Conservation (phyloP, 2,797 vertebrate genomes). For the Triplophysa bombifrons region DNA sequence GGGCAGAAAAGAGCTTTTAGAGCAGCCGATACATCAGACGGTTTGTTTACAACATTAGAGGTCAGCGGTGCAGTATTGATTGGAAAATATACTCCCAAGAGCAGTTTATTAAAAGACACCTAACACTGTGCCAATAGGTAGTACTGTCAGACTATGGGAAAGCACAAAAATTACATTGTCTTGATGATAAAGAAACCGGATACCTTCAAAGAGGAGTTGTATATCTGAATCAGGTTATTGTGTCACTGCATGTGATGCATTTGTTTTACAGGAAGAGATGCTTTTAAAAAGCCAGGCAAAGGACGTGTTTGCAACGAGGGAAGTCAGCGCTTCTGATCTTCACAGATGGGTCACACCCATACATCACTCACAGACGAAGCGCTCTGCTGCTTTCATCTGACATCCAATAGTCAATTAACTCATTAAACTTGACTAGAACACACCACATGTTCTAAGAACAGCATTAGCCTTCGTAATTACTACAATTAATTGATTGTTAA, state of each 20-base stretch:
- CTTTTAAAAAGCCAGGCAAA: not conserved
- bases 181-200: conserved; percentile 29
- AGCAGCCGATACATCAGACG: conserved; percentile 45
- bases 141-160: conserved; percentile 23
- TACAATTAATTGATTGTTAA: not conserved
- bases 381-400: conserved; percentile 1
- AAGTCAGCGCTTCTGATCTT: conserved; percentile 1
- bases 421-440: not conserved
- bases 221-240: conserved; percentile 27
- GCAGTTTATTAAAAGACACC: conserved; percentile 53
- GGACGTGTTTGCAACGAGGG: not conserved
- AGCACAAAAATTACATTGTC: conserved; percentile 12
- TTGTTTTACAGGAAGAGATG: conserved; percentile 10
- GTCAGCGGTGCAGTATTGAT: conserved; percentile 48
- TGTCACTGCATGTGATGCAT: conserved; percentile 8
- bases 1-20: conserved; percentile 32
- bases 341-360: conserved; percentile 39
- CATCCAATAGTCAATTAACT: conserved; percentile 10
- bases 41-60: conserved; percentile 54
- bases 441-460: not conserved
- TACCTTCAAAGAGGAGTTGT: not conserved
- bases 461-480: not conserved
- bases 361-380: conserved; percentile 24
- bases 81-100: conserved; percentile 52
- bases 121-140: conserved; percentile 18